Percentiles rank a stretch among this genome's conserved stretches.
Evolutionary conservation across 2,797 vertebrate species (phyloP).

Genomic region (Pygocentrus nattereri): DNA sequence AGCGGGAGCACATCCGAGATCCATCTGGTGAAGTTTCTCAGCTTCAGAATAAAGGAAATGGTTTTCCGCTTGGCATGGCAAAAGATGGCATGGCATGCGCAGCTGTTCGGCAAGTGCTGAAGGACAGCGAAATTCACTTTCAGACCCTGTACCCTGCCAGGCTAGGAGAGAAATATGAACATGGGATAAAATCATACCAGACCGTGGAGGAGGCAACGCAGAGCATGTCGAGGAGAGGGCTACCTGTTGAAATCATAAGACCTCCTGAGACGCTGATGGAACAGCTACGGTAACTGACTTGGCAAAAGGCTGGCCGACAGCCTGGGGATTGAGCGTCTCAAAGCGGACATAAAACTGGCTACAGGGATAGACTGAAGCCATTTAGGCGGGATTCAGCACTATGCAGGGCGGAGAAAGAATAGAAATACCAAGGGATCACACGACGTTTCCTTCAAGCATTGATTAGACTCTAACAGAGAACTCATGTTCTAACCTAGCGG

Average conservation of each 20-base stretch:
- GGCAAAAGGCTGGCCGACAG: background rate
- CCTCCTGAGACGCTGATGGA: slow-evolving; percentile 11
- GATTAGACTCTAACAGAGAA: no score
- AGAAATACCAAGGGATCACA: background rate
- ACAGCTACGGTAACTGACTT: background rate
- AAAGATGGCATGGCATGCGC: slow-evolving; percentile 24
- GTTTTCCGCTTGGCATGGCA: slow-evolving; percentile 18
- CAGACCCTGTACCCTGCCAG: background rate
- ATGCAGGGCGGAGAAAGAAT: background rate
- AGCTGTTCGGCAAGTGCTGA: background rate
- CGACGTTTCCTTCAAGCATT: no score
- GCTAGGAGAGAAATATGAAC: slow-evolving; percentile 20
- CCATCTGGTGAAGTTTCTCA: slow-evolving; percentile 21
- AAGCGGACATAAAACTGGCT: background rate
- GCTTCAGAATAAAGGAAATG: slow-evolving; percentile 37
- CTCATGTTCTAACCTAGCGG: no score
- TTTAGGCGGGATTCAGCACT: background rate
- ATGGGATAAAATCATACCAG: background rate
- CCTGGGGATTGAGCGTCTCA: no score
- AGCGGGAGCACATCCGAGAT: background rate
- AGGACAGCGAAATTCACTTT: background rate
- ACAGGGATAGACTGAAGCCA: background rate
- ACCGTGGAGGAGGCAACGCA: background rate
- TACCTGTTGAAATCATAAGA: slow-evolving; percentile 2
- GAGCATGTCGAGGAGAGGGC: slow-evolving; percentile 7